Base-by-base conservation (phyloP, 2,797 vertebrate species). In the Luscinia megarhynchos region DNA sequence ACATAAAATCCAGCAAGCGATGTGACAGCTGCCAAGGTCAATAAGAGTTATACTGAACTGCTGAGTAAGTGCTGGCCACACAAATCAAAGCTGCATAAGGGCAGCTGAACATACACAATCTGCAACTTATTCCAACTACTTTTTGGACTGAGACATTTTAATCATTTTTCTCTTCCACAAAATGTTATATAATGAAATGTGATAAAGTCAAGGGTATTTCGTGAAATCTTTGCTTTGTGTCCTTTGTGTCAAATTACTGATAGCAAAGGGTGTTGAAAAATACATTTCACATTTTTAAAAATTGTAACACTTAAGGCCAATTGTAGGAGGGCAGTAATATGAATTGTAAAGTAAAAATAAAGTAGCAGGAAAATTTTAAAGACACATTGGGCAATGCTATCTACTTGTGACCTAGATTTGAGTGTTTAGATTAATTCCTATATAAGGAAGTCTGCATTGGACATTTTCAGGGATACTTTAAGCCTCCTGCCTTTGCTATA, bases 11-110 rank as follows among this genome's bases (percentile, higher is more conserved):
- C 86, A 81, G 95, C 93, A 50, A 94, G 93, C 91, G 54, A 93
- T 94, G 91, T 96, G 97, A 96, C 96, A 97, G 95, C 96, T 97
- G 97, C 95, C 96, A 97, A 97, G 97, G 96, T 97, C 97, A 97
- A 96, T 97, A 96, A 97, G 95, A 97, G 96, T 97, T 97, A 96
- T 70, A 87, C 94, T 62, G 94, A 97, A 96, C 92, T 96, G 96
- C 96, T 97, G 97, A 97, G 93, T 96, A 97, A 97, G 96, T 92
- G 94, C 96, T 92, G 92, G 93, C 84, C 88, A 86, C 96, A 96
- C 94, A 96, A 97, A 97, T 97, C 96, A 97, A 96, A 96, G 95
- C 93, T 77, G 58, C 59, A 66, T 95, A 77, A 96, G 91, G 92
- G 88, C 86, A 96, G 94, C 90, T 96, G 91, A 93, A 94, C 93